Evolutionary conservation across 2,888 invertebrate genomes (phyloP).

Genomic region (Cosmorhoe ocellata): DNA sequence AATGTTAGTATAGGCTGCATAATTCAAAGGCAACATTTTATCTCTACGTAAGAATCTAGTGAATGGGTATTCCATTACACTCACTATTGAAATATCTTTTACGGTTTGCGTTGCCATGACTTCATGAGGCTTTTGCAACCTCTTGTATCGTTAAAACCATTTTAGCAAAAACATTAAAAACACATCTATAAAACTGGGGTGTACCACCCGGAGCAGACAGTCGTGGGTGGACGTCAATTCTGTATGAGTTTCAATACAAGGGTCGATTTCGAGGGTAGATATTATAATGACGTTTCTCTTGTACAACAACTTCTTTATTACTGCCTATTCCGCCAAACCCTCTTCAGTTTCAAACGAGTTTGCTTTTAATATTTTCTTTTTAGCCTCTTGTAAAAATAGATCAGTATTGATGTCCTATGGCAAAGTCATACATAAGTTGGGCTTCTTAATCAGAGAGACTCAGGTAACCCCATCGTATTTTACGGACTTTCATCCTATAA

Average conservation of each 20-base stretch:
- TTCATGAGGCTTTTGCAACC: background rate
- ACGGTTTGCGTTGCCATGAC: too few species aligned
- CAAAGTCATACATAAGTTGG: too few species aligned
- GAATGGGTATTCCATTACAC: too few species aligned
- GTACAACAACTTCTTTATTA: conserved; percentile 52
- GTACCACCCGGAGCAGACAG: conserved; percentile 37
- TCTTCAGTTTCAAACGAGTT: conserved; percentile 15
- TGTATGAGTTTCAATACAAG: conserved; percentile 51
- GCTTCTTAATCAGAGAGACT: conserved; percentile 34
- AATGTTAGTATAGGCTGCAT: too few species aligned
- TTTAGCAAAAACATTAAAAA: conserved; percentile 41
- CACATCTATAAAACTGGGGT: conserved; percentile 41
- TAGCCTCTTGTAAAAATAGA: background rate
- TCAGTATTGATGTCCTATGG: conserved; percentile 21
- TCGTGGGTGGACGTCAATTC: conserved; percentile 52
- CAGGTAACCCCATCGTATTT: conserved; percentile 11
- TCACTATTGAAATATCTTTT: too few species aligned
- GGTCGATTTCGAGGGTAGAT: conserved; percentile 49
- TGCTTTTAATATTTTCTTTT: background rate
- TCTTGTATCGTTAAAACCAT: conserved; percentile 6
- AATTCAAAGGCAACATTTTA: too few species aligned
- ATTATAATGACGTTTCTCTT: conserved; percentile 58
- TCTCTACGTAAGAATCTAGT: too few species aligned
- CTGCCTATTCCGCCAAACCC: conserved; percentile 37
- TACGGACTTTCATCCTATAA: conserved; percentile 33